Base-by-base conservation (phyloP, 1,140 invertebrate genomes). In the Galleria mellonella region DNA sequence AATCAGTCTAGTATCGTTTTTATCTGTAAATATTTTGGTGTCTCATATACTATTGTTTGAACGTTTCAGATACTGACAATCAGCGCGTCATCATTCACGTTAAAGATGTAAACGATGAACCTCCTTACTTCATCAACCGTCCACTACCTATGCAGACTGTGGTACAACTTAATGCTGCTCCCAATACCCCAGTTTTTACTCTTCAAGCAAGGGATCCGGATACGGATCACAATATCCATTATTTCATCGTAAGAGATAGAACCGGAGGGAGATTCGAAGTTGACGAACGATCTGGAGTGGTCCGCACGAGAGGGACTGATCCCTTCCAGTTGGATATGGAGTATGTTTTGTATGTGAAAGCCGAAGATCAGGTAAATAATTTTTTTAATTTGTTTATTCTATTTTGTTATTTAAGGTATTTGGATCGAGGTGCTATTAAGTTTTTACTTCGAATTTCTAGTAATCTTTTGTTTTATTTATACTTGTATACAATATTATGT, bases 61-160 rank as follows among this genome's bases (percentile, higher is more conserved):
- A 51, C 11, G 12, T 89, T 90, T 55, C 89, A 97, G 94, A 96
- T 86, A 96, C 94, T 47, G 96, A 97, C 88, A 97, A 97, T 86
- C 96, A 98, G 72, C 90, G 96, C 28, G 95, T 98, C 8, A 97
- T 97, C 58, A 97, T 97, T 67, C 94, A 96, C 83, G 94, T 97
- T 46, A 95, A 96, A 83, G 96, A 98, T 83, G 94, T 97, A n/a
- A 98, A 98, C 81, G 96, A 97, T 79, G 96, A 98, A 83, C 92
- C 94, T 1, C 96, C 96, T 0, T 97, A 97, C 82, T 98, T 98
- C 87, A 97, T 98, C 87, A 98, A 97, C 83, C 90, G 94, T 2
- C 96, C 96, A 0, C 85, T 97, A 47, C 96, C 96, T n/a, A 97
- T 98, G 96, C 94, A 97, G 83, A 95, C 96, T 3, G 96, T 97